phyloP scores from a whole-genome alignment of 2,797 vertebrate species.

The Sarcophilus harrisii region DNA sequence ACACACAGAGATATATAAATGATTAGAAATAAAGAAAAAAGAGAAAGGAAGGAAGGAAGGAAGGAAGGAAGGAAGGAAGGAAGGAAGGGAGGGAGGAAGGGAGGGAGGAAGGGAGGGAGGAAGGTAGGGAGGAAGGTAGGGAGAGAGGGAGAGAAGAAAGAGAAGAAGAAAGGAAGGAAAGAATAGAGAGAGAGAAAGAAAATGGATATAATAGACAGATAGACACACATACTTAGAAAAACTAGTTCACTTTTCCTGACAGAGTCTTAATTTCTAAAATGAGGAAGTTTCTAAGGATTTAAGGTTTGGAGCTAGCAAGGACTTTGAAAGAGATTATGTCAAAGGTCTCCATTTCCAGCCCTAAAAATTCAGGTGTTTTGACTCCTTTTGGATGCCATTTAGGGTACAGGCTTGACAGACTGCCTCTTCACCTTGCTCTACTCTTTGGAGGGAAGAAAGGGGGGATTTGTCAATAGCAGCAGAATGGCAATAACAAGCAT shows the following conservation, averaged over 20 bases:
- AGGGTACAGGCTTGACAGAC: neutral
- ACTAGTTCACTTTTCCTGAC: neutral
- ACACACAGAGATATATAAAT: neutral
- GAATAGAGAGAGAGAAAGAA: neutral
- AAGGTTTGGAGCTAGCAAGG: neutral
- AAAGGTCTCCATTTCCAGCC: neutral
- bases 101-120: neutral
- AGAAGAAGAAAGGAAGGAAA: too few relatives aligned
- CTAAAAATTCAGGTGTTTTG: neutral
- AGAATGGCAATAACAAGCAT: neutral
- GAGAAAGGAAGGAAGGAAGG: neutral
- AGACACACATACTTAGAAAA: neutral
- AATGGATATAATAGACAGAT: neutral
- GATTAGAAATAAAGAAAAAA: neutral
- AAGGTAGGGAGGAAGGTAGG: too few relatives aligned
- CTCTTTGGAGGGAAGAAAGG: neutral
- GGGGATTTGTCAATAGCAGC: neutral
- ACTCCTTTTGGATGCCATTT: neutral
- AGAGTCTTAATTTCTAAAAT: neutral
- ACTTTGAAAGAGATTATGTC: neutral
- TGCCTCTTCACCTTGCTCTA: neutral
- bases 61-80: neutral
- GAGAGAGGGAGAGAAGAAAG: too few relatives aligned
- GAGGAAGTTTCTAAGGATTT: neutral
- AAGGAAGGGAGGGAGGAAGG: neutral